Base-by-base conservation (phyloP, 2,888 invertebrate species). In the Nysson spinosus region DNA sequence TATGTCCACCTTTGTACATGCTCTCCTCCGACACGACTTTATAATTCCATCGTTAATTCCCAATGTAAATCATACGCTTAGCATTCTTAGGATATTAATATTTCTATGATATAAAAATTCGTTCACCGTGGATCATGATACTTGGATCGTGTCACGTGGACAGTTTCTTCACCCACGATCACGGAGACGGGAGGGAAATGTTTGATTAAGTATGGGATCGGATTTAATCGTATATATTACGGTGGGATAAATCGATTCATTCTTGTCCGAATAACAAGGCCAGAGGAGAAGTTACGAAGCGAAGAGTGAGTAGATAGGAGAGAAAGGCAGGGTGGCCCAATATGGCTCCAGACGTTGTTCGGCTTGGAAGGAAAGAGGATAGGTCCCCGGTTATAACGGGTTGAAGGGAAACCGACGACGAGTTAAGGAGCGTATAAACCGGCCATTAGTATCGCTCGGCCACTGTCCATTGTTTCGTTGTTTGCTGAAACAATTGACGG, bases 401-500 rank as follows among this genome's bases (percentile, higher is more conserved):
- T 44, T 28, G 44, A 51, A 67, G 71, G 57, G 62, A 70, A n/a
- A n/a, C n/a, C n/a, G 62, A 49, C 55, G 69, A 40, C 73, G 63
- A 72, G 69, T 74, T 74, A 74, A 83, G 82, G 80, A 81, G 81
- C 80, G 82, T 79, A 84, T 85, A 86, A 85, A 84, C 84, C 84
- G 84, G 43, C 74, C 74, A 74, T 74, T 74, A 85, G 85, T 85
- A 86, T 80, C 81, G 81, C 57, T 57, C 39, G 68, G 70, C 67
- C 78, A 78, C 82, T 81, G 83, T 83, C 83, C 82, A 83, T 83
- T 83, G 83, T 83, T 82, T 81, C 81, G 79, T 69, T 69, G 69
- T 69, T 69, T 69, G 80, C 80, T 79, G 82, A 84, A 86, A 86
- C 86, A 87, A 87, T 87, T 85, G 86, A 85, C 87, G 85, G 85